Base-by-base conservation (phyloP, 2,113 vertebrate genomes). In the Regulus satrapa region DNA sequence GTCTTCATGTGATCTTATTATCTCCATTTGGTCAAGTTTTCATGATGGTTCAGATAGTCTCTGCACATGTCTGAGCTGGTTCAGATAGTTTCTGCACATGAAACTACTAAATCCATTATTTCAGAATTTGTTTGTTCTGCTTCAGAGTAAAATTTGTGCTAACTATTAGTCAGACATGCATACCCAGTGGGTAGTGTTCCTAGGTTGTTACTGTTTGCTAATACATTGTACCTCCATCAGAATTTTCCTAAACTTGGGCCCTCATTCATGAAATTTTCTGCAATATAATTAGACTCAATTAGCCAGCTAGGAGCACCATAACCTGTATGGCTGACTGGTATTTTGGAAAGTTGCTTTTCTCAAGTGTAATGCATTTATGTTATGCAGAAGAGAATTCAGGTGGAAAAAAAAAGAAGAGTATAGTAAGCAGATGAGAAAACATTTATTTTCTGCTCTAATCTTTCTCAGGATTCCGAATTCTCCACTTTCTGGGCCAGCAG, bases 291-390 rank as follows among this genome's bases (percentile, higher is more conserved):
- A 29, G 29, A 41, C 19, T 62, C 28, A 9, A 9, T 25, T 73
- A 34, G n/a, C 7, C n/a, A 48, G 5, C 7, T 40, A 41, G n/a
- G 12, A 83, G 19, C 36, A 64, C 9, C n/a, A 40, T 63, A 19
- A 40, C 16, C 19, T 40, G 2, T 34, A 11, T 34, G 72, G 34
- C 6, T 64, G 52, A 20, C 16, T 12, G 17, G 13, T 34, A 32
- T 58, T 89, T 71, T 54, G 56, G 28, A 16, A 64, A 49, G 25
- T 18, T 32, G 9, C 4, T 76, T 73, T 92, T 59, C 56, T 82
- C 36, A 43, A 40, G 62, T 2, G 1, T 43, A 40, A 46, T 5
- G 5, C 0, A 0, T 67, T 67, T n/a, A 29, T 41, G 18, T 61
- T 72, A 31, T 8, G 14, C 23, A 32, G 69, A 67, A 73, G 86